phyloP scores from a whole-genome alignment of 2,797 vertebrate genomes.

The Lepilemur ruficaudatus region DNA sequence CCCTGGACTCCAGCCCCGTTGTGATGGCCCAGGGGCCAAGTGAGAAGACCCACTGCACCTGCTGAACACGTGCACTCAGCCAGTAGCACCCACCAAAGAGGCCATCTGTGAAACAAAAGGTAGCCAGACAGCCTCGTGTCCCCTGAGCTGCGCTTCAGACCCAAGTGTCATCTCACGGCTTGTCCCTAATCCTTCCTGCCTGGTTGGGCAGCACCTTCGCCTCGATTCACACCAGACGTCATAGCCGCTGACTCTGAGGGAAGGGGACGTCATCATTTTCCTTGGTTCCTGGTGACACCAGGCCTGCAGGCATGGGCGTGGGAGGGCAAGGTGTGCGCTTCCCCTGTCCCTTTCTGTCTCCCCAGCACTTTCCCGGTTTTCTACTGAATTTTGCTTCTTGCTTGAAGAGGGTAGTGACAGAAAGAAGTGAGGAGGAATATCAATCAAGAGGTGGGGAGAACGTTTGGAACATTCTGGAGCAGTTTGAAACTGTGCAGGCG shows the following conservation, averaged over 20 bases:
- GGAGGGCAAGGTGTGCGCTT: not conserved
- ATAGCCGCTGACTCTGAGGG: not conserved
- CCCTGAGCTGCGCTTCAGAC: not conserved
- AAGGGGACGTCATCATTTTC: not conserved
- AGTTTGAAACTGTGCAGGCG: not conserved
- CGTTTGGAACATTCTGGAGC: not conserved
- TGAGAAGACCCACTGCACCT: conserved; percentile 87
- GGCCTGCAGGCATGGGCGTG: not conserved
- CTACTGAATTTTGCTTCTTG: not conserved
- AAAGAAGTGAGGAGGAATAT: not conserved
- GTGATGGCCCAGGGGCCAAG: conserved; percentile 49
- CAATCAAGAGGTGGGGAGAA: not conserved
- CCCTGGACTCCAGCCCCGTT: conserved; percentile 87
- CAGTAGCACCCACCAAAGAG: rapidly evolving
- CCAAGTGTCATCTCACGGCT: rapidly evolving
- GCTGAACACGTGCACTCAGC: conserved; percentile 69
- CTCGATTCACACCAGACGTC: not conserved
- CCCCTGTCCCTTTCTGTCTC: not conserved
- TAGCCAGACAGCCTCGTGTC: rapidly evolving
- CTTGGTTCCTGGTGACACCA: not conserved
- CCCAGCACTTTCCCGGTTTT: not conserved
- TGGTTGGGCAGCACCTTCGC: rapidly evolving
- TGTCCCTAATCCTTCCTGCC: not conserved
- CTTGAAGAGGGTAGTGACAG: not conserved
- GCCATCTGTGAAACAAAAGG: not conserved